Base-by-base conservation (phyloP, 2,888 invertebrate genomes). In the Lamellibrachia columna region DNA sequence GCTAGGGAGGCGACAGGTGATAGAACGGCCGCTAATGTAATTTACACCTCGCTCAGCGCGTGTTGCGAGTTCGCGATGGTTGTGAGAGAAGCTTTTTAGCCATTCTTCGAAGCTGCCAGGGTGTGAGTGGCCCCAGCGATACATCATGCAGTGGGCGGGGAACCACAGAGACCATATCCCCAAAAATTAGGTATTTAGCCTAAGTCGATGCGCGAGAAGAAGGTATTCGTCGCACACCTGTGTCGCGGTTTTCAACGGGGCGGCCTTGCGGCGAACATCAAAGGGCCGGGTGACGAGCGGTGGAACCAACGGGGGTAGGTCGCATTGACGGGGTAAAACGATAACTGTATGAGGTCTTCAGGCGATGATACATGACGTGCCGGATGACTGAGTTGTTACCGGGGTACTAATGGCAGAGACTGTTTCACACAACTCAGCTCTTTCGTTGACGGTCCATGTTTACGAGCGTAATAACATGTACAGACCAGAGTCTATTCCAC, bases 291-390 rank as follows among this genome's bases (percentile, higher is more conserved):
- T 75, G 75, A 75, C 75, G 75, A 75, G n/a, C 15, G 22, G 75
- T n/a, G 75, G 75, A 75, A 75, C 22, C 75, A 4, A 75, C 75
- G 75, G 75, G 75, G 75, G 75, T 75, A 75, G 75, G 75, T 75
- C 22, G 75, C 75, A 75, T 75, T 75, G 75, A 75, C 75, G 75
- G 75, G 75, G 75, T 75, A 75, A 75, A 75, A 75, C 75, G 75
- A 75, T 75, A 75, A 75, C 75, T 75, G 75, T 75, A 75, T 75
- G 75, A 75, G 75, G 75, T 75, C 75, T 75, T 75, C 75, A 75
- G 75, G 75, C 75, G 6, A 75, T 75, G 75, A 75, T 75, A 75
- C 75, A 75, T 75, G 75, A 15, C 75, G 75, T 75, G 22, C n/a
- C 75, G 75, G 15, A 22, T 75, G 75, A 6, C 75, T 75, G 75